These are phyloP conservation scores for Hemicentrotus pulcherrimus DNA, from an alignment of 35 echinoderm and acorn worm genomes.

Conservation along the genomic window DNA sequence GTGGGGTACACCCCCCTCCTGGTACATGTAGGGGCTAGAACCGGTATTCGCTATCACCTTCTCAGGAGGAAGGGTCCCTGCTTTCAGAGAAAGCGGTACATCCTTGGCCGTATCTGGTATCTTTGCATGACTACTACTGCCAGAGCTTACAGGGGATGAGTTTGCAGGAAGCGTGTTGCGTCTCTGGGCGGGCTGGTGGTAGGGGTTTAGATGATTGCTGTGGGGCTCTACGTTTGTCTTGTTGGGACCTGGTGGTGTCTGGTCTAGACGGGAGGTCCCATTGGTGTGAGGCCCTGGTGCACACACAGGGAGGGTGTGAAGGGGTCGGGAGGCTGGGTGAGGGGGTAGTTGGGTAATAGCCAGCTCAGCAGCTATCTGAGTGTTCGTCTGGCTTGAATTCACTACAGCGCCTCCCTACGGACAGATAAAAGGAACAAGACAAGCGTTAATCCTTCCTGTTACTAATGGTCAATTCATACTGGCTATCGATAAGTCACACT, in stretches of 20 bases:
- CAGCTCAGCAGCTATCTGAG: slow-evolving; percentile 28
- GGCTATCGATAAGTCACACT: neutral
- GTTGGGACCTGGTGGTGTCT: neutral
- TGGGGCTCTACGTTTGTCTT: neutral
- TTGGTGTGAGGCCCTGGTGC: neutral
- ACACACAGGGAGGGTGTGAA: neutral
- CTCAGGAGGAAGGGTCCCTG: slow-evolving; percentile 7
- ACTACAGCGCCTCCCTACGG: neutral
- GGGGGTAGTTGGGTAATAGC: slow-evolving; percentile 37
- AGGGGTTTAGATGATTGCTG: neutral
- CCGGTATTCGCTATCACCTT: slow-evolving; percentile 18
- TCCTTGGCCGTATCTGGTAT: neutral
- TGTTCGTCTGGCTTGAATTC: slow-evolving; percentile 27
- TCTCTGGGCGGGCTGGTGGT: neutral
- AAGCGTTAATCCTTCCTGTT: neutral
- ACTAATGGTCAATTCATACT: neutral
- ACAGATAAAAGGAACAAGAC: neutral
- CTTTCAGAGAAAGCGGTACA: neutral
- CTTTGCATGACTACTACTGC: neutral
- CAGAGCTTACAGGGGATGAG: neutral
- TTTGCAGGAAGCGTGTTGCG: neutral
- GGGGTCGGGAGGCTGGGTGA: slow-evolving; percentile 7
- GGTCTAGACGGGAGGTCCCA: neutral
- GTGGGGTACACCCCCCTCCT: neutral
- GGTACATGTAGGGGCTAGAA: neutral